A percentile compares a stretch with the other conserved stretches of the same genome.
phyloP scores from a whole-genome alignment of 2,113 vertebrate species.

The Meles meles region DNA sequence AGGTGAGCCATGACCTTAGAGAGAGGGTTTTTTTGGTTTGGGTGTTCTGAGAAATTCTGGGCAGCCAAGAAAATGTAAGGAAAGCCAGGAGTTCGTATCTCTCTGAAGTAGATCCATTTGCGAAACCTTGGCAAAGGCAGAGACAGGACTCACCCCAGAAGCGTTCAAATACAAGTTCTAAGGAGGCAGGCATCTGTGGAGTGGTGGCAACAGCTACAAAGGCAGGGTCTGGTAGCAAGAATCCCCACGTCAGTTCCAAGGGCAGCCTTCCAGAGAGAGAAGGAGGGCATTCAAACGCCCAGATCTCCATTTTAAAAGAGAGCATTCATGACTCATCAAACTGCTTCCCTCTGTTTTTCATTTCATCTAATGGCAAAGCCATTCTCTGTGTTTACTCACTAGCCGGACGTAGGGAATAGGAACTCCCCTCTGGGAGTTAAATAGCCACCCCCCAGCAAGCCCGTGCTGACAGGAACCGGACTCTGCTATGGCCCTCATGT shows the following conservation, averaged over 20 bases:
- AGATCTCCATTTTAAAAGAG: background rate
- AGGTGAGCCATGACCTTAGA: background rate
- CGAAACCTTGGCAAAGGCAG: background rate
- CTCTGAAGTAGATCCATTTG: constrained; percentile 2
- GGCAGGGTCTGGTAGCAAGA: background rate
- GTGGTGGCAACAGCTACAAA: background rate
- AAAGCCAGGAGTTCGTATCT: background rate
- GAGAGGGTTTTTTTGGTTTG: background rate
- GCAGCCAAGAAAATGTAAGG: background rate
- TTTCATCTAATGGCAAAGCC: background rate
- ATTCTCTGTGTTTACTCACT: background rate
- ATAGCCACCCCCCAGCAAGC: background rate
- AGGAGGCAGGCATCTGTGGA: background rate
- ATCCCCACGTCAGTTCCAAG: background rate
- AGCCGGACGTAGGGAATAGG: background rate
- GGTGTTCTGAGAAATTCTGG: constrained; percentile 8
- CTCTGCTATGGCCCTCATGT: background rate
- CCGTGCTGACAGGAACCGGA: background rate
- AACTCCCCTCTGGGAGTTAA: background rate
- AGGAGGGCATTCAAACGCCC: background rate
- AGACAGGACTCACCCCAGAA: background rate
- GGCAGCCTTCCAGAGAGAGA: background rate
- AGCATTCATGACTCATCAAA: background rate
- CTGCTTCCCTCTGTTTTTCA: background rate
- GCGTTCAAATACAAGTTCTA: background rate